A percentile compares a stretch with the other conserved stretches of the same genome.
phyloP scores from a whole-genome alignment of 2,797 vertebrate species.

The Cynopterus sphinx region DNA sequence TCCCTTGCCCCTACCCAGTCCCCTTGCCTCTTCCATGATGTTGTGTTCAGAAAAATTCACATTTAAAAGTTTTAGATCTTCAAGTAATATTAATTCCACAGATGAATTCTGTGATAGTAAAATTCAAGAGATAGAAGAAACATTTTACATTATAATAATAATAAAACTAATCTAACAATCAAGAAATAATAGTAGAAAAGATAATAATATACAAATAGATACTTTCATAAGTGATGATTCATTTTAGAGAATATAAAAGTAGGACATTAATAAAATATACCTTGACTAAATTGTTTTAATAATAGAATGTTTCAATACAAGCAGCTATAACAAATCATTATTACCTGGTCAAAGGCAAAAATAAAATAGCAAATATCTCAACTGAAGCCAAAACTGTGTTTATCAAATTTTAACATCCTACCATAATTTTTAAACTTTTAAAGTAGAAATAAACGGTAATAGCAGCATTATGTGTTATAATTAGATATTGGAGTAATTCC shows the following conservation, averaged over 20 bases:
- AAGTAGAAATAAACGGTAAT: not conserved
- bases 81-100: not conserved
- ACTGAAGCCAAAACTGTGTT: not conserved
- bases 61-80: not conserved
- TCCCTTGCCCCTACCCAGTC: not conserved
- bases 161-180: not conserved
- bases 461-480: not conserved
- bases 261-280: not conserved
- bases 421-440: not conserved
- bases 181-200: not conserved
- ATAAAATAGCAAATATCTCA: not conserved
- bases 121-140: not conserved
- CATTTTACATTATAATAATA: not conserved
- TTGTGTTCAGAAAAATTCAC: not conserved
- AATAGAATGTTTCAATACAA: not conserved
- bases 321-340: not conserved
- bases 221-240: not conserved
- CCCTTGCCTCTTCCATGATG: not conserved
- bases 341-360: not conserved
- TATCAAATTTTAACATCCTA: not conserved
- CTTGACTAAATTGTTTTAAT: not conserved
- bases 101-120: not conserved
- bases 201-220: not conserved
- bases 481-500: not conserved
- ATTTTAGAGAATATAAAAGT: not conserved